Conservation (phyloP, 2,888 invertebrate species). For the Drosophila anomalata region DNA sequence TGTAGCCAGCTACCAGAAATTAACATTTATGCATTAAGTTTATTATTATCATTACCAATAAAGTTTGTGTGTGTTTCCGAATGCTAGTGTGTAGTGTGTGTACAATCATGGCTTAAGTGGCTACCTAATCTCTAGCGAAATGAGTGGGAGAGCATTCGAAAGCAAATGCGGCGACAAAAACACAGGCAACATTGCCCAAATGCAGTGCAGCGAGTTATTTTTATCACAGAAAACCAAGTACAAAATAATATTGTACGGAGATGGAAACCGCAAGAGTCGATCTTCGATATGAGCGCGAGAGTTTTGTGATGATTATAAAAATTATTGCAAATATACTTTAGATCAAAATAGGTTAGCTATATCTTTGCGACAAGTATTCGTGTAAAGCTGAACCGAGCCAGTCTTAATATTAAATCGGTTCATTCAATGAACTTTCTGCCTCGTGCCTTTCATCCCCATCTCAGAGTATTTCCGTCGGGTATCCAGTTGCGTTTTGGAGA, state of each 20-base stretch:
- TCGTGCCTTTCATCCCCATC: background rate
- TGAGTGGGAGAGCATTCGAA: conserved; percentile 30
- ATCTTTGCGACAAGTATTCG: conserved; percentile 4
- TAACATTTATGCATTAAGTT: conserved; percentile 61
- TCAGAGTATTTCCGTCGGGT: conserved; percentile 1
- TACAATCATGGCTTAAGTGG: conserved; percentile 24
- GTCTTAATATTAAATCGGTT: conserved; percentile 4
- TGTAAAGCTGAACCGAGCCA: conserved; percentile 1
- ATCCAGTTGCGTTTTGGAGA: background rate
- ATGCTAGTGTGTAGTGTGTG: conserved; percentile 11
- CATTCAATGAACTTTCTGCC: conserved; percentile 13
- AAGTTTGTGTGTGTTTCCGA: conserved; percentile 55
- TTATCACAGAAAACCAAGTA: conserved; percentile 77
- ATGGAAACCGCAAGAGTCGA: conserved; percentile 8
- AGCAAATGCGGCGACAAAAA: conserved; percentile 30
- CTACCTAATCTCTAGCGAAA: conserved; percentile 29
- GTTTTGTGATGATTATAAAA: conserved; percentile 2
- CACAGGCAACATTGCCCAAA: conserved; percentile 42
- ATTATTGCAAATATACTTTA: background rate
- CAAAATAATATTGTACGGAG: conserved; percentile 46
- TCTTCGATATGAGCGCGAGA: conserved; percentile 8
- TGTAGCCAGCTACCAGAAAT: conserved; percentile 30
- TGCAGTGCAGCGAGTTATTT: conserved; percentile 59
- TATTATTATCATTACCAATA: conserved; percentile 65
- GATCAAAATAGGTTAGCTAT: conserved; percentile 1